These are phyloP conservation scores for Caenorhabditis sulstoni DNA, from an alignment of 2,888 invertebrate genomes.

Conservation along the genomic window DNA sequence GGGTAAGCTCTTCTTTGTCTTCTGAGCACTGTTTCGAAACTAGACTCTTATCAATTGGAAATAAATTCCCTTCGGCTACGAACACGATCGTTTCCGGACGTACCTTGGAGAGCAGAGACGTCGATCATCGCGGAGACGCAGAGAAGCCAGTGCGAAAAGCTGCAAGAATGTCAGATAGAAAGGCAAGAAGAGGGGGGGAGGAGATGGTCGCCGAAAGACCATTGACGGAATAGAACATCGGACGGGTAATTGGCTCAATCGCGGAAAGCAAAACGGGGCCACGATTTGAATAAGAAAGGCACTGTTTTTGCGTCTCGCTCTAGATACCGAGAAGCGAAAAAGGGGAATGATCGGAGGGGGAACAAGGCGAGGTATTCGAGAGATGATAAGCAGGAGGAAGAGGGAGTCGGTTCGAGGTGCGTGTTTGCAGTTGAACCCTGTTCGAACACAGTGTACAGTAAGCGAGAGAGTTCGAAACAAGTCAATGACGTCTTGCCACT, in stretches of 20 bases:
- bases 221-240: slow-evolving; percentile 34
- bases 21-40: neutral
- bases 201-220: slow-evolving; percentile 35
- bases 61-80: slow-evolving; percentile 27
- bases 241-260: slow-evolving; percentile 50
- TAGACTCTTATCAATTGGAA: slow-evolving; percentile 2
- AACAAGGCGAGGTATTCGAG: slow-evolving; percentile 6
- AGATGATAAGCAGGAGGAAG: slow-evolving; percentile 23
- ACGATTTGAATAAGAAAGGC: slow-evolving; percentile 10
- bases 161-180: slow-evolving; percentile 12
- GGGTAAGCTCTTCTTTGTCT: too few species aligned
- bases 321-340: slow-evolving; percentile 9
- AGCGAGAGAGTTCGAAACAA: slow-evolving; percentile 46
- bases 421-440: slow-evolving; percentile 24
- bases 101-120: slow-evolving; percentile 56
- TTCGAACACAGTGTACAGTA: slow-evolving; percentile 40
- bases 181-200: neutral
- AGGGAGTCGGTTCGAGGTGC: neutral
- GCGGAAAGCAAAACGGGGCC: slow-evolving; percentile 2
- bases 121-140: slow-evolving; percentile 49
- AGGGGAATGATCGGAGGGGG: neutral
- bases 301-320: slow-evolving; percentile 9
- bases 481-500: slow-evolving; percentile 55
- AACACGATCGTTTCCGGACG: slow-evolving; percentile 29
- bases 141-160: slow-evolving; percentile 47